Percentiles rank a stretch among this genome's conserved stretches.
phyloP scores from a whole-genome alignment of 2,113 vertebrate species.

The Grallaria varia region DNA sequence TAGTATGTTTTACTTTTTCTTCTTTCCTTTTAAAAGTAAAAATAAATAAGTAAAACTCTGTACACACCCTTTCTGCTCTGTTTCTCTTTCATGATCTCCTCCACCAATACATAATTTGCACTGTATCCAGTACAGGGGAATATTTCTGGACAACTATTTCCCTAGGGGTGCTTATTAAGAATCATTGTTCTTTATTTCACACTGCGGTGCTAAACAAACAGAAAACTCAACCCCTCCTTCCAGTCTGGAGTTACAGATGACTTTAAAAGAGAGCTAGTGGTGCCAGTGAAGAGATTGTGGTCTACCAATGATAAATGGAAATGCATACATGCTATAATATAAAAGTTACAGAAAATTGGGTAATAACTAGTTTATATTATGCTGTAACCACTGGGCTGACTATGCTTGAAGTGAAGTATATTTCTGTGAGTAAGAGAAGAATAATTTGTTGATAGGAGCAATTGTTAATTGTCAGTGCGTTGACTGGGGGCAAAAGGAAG shows the following conservation, averaged over 20 bases:
- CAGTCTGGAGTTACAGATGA: background rate
- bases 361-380: conserved; percentile 17
- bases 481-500: background rate
- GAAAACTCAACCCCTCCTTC: background rate
- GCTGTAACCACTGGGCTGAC: background rate
- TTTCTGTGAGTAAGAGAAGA: background rate
- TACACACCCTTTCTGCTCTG: background rate
- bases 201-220: background rate
- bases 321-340: background rate
- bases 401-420: background rate
- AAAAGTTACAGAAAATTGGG: conserved; percentile 12
- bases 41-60: background rate
- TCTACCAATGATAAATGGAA: conserved; percentile 26
- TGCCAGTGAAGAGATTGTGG: background rate
- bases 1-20: background rate
- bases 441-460: background rate
- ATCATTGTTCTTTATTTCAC: background rate
- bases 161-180: background rate
- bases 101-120: background rate
- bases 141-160: background rate
- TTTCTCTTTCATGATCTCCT: background rate
- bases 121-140: background rate
- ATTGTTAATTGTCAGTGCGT: background rate
- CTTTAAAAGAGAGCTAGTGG: background rate
- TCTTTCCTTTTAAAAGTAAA: background rate